These are phyloP conservation scores for Helicorthomorpha holstii DNA, from an alignment of 1,140 invertebrate genomes.

Conservation along the genomic window DNA sequence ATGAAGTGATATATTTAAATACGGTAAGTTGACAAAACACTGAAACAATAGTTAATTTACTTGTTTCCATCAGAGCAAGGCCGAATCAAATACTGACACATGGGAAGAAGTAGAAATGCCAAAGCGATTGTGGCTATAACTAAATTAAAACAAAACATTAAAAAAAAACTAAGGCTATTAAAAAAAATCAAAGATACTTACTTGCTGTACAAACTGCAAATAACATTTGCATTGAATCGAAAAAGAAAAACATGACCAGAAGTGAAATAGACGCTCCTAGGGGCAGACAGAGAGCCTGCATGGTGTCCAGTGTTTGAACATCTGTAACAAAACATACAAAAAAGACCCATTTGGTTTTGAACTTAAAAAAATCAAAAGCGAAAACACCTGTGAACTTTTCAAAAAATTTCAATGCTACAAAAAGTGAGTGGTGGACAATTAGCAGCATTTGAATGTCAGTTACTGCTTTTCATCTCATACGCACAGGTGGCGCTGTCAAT, in stretches of 20 bases:
- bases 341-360: too few relatives aligned
- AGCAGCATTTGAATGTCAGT: too few relatives aligned
- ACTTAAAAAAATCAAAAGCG: too few relatives aligned
- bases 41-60: slow-evolving; percentile 15
- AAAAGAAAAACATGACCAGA: slow-evolving; percentile 96
- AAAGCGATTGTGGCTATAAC: slow-evolving; percentile 91
- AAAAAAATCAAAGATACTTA: slow-evolving; percentile 29
- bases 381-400: too few relatives aligned
- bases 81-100: slow-evolving; percentile 89
- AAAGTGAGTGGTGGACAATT: too few relatives aligned
- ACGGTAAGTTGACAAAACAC: too few relatives aligned
- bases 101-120: slow-evolving; percentile 83
- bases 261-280: slow-evolving; percentile 88
- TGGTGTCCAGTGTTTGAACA: slow-evolving; percentile 84
- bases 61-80: slow-evolving; percentile 68
- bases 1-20: too few relatives aligned
- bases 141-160: slow-evolving; percentile 29
- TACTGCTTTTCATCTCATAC: too few relatives aligned
- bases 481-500: too few relatives aligned
- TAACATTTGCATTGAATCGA: slow-evolving; percentile 93
- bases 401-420: too few relatives aligned
- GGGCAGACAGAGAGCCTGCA: slow-evolving; percentile 91
- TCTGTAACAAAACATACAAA: slow-evolving; percentile 32
- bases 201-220: slow-evolving; percentile 95
- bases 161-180: not conserved